Conservation (phyloP, 1,140 invertebrate genomes). For the Mactra quadrangularis region DNA sequence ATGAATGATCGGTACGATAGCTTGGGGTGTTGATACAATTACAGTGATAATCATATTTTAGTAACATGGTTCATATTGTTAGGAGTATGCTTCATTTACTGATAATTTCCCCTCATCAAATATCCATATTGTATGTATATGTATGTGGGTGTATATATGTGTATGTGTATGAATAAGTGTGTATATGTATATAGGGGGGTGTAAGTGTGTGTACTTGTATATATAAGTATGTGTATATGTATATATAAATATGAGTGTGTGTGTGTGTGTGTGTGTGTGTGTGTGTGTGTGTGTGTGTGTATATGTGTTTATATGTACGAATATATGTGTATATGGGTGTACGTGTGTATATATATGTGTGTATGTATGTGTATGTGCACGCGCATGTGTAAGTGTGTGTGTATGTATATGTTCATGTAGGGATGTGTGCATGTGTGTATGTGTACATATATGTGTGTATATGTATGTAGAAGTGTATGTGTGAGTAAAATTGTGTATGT, state of each 20-base stretch:
- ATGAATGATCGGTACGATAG: too few species aligned
- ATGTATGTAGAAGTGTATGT: too few species aligned
- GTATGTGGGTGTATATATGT: constrained; percentile 15
- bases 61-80: too few species aligned
- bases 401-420: constrained; percentile 15
- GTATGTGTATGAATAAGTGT: background rate
- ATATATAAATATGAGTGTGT: constrained; percentile 31
- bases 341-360: constrained; percentile 43
- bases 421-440: constrained; percentile 5
- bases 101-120: too few species aligned
- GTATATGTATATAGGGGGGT: background rate
- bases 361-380: constrained; percentile 48
- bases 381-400: constrained; percentile 31
- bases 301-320: constrained; percentile 13
- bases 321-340: constrained; percentile 26
- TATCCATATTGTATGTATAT: constrained; percentile 13
- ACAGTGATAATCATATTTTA: too few species aligned
- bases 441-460: too few species aligned
- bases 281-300: constrained; percentile 28
- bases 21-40: too few species aligned
- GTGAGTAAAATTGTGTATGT: too few species aligned
- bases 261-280: constrained; percentile 35
- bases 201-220: constrained; percentile 14
- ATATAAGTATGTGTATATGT: background rate
- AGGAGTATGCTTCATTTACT: too few species aligned